Base-by-base conservation (phyloP, 1,140 invertebrate genomes). In the Spodoptera frugiperda region DNA sequence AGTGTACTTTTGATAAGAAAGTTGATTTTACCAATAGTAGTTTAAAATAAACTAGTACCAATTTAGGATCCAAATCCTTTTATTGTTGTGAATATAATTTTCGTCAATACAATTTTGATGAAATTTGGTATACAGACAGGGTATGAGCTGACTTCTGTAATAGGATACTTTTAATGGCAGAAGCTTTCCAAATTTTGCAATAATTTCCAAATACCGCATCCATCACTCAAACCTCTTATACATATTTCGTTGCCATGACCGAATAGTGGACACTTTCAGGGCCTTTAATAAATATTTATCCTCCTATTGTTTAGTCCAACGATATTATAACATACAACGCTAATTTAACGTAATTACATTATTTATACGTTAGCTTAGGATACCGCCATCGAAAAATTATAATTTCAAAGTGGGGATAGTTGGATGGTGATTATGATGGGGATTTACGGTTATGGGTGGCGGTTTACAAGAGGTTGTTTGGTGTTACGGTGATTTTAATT, bases 201-300 rank as follows among this genome's bases (percentile, higher is more conserved):
- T n/a, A n/a, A n/a, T n/a, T n/a, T n/a, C n/a, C n/a, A 48, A 48
- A 14, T 46, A 19, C 54, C 70, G 2, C 44, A 59, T 73, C 70
- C 55, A 59, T n/a, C 1, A n/a, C n/a, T n/a, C n/a, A n/a, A n/a
- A n/a, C n/a, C n/a, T n/a, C n/a, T n/a, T n/a, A n/a, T n/a, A n/a
- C n/a, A n/a, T n/a, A n/a, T 30, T 46, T 73, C 46, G 30, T 8
- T 0, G 19, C 21, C 30, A 19, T 75, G 72, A 75, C 72, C 57
- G 57, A 65, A 63, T 75, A 75, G 72, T 75, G 72, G 72, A 75
- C 72, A 75, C 44, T 75, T 75, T 75, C 72, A 19, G 57, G 59
- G n/a, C 17, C 72, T 75, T 75, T 75, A 75, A 75, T 75, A 75
- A 75, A 75, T 75, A 75, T 75, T 75, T 75, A 75, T 75, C 72